Evolutionary conservation across 2,888 invertebrate species (phyloP), one percentile per base, ranked within the genome.

Genomic region (Drosophila trichaetosa): DNA sequence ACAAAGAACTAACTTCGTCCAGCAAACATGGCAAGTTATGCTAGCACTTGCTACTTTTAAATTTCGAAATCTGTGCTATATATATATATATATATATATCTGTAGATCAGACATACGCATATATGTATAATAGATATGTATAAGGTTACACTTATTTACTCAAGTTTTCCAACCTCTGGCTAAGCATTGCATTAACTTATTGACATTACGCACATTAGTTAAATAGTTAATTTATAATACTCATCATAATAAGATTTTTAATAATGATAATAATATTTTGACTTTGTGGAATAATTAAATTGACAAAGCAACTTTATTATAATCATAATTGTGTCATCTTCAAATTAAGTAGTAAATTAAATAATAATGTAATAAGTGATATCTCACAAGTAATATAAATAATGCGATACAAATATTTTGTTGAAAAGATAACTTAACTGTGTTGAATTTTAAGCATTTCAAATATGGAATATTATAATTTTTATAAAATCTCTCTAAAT

Each of bases 1-100:
- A 68, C 49, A 63, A 29, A 54, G 40, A 69, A 38, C 57, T 54
- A 27, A 69, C 33, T 62, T 40, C 16, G 31, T 29, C 21, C 21
- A 18, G 48, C 52, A 69, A 70, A 66, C 48, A 36, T 52, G 31
- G 11, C 52, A 68, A 69, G 65, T 76, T 58, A 11, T 18, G 29
- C 33, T 36, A 18, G 38, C 51, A 54, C 18, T 24, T 21, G n/a
- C 34, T 51, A 61, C 49, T 52, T 60, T 54, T 4, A 52, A 61
- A 76, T 38, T 27, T 48, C 6, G 0, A 46, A n/a, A 49, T 53
- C 53, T 58, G 13, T 31, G 18, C 46, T 36, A 62, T 13, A 21
- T 21, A 7, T 13, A 42, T 3, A 42, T 29, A 38, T 36, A 62
- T 13, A 21, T 21, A 7, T 13, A 42, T 3, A 42, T 29, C 6